Evolutionary conservation across 2,797 vertebrate species (phyloP).

Genomic region (Sebastes reedi): DNA sequence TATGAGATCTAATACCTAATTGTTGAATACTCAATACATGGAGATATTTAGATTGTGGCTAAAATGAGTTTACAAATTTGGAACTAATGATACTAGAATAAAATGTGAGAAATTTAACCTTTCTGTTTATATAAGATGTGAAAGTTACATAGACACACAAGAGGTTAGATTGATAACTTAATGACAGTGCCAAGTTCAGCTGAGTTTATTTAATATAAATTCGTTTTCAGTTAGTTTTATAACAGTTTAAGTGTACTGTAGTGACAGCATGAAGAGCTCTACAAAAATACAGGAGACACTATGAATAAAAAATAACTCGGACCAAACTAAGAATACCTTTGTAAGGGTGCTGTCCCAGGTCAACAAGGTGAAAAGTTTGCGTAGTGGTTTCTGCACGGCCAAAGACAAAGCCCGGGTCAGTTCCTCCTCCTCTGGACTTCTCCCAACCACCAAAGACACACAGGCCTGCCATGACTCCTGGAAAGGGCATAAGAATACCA

Average conservation of each 20-base stretch:
- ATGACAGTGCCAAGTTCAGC: not conserved
- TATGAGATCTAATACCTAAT: not conserved
- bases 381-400: conserved; percentile 82
- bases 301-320: not conserved
- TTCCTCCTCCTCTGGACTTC: conserved; percentile 80
- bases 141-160: not conserved
- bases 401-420: conserved; percentile 76
- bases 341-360: conserved; percentile 78
- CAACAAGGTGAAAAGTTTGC: conserved; percentile 85
- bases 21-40: not conserved
- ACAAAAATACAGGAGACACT: not conserved
- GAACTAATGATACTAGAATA: not conserved
- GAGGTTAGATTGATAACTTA: not conserved
- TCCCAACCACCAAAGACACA: conserved; percentile 83
- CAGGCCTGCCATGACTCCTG: conserved; percentile 88
- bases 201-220: not conserved
- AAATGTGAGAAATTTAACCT: not conserved
- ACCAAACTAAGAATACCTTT: conserved; percentile 76
- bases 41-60: not conserved
- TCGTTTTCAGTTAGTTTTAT: not conserved
- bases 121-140: not conserved
- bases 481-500: not conserved
- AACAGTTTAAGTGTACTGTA: not conserved
- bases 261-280: not conserved
- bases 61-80: not conserved